Evolutionary conservation across 2,797 vertebrate species (phyloP).

Genomic region (Intellagama lesueurii): DNA sequence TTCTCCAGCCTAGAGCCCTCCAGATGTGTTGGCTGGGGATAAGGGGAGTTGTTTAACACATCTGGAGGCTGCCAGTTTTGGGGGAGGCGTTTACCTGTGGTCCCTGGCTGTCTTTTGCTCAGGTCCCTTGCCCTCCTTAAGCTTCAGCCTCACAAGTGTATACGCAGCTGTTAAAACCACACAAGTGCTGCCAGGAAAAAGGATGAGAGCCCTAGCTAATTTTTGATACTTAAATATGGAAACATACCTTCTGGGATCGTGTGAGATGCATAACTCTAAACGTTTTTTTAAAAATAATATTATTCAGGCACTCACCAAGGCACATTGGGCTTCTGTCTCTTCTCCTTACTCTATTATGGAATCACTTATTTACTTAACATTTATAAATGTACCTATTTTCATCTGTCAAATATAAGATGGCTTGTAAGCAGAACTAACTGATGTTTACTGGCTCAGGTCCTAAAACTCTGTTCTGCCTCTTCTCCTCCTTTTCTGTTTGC

Average conservation of each 20-base stretch:
- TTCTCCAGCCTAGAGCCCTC: too few species aligned
- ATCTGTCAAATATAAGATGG: neutral
- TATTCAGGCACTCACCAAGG: neutral
- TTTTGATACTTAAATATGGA: conserved; percentile 4
- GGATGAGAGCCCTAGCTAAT: neutral
- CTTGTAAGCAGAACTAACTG: neutral
- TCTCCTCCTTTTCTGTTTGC: neutral
- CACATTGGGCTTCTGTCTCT: neutral
- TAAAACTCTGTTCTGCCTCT: neutral
- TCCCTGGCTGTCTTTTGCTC: too few species aligned
- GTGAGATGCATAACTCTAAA: neutral
- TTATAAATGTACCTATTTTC: conserved; percentile 5
- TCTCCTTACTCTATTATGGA: neutral
- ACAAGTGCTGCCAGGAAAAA: neutral
- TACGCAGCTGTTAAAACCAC: neutral
- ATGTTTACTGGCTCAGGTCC: neutral
- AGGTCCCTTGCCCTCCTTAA: too few species aligned
- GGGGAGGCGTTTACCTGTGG: too few species aligned
- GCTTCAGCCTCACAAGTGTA: neutral
- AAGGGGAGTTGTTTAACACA: too few species aligned
- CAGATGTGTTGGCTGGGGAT: too few species aligned
- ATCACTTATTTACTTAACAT: neutral
- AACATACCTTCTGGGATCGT: neutral
- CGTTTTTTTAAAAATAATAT: neutral
- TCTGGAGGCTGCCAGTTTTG: too few species aligned